Conservation (phyloP, 2,888 invertebrate genomes). For the Tetropium fuscum region DNA sequence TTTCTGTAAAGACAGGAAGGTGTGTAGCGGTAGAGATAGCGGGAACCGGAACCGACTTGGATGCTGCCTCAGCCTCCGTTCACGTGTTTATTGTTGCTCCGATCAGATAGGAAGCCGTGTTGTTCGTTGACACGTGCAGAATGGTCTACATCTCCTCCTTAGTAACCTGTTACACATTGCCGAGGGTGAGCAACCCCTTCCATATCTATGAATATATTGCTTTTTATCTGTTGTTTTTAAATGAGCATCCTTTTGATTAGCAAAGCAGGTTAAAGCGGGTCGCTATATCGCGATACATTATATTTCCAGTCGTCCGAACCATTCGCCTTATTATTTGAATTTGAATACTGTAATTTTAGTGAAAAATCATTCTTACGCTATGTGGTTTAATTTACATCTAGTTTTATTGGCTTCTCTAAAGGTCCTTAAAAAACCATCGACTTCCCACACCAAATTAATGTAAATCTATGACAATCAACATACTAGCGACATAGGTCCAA, state of each 20-base stretch:
- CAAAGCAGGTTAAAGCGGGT: too few relatives aligned
- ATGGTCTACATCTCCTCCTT: conserved; percentile 47
- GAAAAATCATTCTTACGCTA: too few relatives aligned
- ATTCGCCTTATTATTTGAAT: too few relatives aligned
- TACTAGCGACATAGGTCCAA: too few relatives aligned
- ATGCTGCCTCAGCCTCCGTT: conserved; percentile 33
- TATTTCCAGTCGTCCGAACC: too few relatives aligned
- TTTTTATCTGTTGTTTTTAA: conserved; percentile 7
- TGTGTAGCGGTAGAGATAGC: conserved; percentile 47
- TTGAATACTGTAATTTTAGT: too few relatives aligned
- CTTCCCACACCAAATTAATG: too few relatives aligned
- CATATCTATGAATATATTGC: conserved; percentile 8
- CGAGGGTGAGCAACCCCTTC: conserved; percentile 28
- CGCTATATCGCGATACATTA: too few relatives aligned
- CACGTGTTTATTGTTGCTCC: conserved; percentile 50
- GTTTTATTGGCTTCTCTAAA: too few relatives aligned
- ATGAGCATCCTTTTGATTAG: conserved; percentile 13
- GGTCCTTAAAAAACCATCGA: too few relatives aligned
- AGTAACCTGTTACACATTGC: conserved; percentile 48
- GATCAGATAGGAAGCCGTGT: conserved; percentile 48
- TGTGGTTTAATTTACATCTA: too few relatives aligned
- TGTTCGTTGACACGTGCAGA: conserved; percentile 53
- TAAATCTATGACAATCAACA: too few relatives aligned
- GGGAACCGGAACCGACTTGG: conserved; percentile 34
- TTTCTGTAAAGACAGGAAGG: conserved; percentile 49